Evolutionary conservation across 1,140 invertebrate species (phyloP).

Genomic region (Zaprionus vittiger): DNA sequence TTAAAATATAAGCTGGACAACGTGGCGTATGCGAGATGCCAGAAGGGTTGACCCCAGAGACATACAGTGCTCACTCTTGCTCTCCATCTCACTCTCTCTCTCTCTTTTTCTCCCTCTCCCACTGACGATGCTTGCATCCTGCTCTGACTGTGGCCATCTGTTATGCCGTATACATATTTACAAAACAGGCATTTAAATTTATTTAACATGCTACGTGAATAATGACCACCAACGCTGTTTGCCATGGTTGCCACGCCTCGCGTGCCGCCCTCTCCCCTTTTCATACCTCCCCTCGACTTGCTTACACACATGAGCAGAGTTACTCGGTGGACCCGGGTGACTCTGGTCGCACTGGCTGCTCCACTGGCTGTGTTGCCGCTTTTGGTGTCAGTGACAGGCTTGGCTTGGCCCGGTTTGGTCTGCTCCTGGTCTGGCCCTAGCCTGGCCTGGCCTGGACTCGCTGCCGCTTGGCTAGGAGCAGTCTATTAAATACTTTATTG

Average conservation of each 20-base stretch:
- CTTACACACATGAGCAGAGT: conserved; percentile 36
- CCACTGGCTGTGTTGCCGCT: conserved; percentile 47
- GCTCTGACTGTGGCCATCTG: conserved; percentile 47
- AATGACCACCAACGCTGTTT: conserved; percentile 71
- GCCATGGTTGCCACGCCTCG: conserved; percentile 52
- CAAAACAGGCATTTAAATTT: conserved; percentile 82
- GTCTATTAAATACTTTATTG: conserved; percentile 84
- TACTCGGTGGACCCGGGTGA: conserved; percentile 2
- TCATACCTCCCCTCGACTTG: conserved; percentile 6
- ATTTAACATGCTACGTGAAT: conserved; percentile 81
- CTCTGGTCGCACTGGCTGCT: conserved; percentile 27
- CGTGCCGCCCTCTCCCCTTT: not conserved
- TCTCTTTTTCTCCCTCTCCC: not conserved
- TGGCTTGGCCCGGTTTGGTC: conserved; percentile 33
- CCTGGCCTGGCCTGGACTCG: conserved; percentile 10
- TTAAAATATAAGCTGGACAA: conserved; percentile 21
- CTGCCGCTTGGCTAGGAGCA: conserved; percentile 63
- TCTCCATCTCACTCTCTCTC: not conserved
- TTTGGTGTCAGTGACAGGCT: conserved; percentile 75
- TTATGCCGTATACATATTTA: conserved; percentile 79
- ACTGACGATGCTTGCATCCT: not conserved
- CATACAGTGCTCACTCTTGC: not conserved
- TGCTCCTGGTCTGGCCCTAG: conserved; percentile 21
- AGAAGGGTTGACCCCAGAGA: conserved; percentile 18
- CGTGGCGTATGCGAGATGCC: conserved; percentile 14